phyloP scores from a whole-genome alignment of 2,888 invertebrate species.

The Euclidia mi region DNA sequence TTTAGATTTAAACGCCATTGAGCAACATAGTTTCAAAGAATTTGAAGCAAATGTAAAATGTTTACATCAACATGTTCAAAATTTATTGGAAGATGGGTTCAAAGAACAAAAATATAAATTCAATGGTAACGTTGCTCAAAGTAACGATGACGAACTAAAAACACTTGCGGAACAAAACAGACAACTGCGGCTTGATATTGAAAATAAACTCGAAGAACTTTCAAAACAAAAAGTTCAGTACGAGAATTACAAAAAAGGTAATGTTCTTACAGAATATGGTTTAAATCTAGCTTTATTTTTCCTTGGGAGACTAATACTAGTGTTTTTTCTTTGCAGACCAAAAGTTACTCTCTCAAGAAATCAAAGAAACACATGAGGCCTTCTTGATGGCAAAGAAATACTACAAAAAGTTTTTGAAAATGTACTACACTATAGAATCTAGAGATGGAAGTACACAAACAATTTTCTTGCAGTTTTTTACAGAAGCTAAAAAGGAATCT shows the following conservation, averaged over 20 bases:
- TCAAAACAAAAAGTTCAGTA: slow-evolving; percentile 70
- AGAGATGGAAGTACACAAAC: slow-evolving; percentile 66
- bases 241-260: slow-evolving; percentile 79
- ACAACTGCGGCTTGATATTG: slow-evolving; percentile 71
- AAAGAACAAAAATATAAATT: slow-evolving; percentile 56
- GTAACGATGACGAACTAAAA: slow-evolving; percentile 73
- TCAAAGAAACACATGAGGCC: slow-evolving; percentile 86
- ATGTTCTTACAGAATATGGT: too few relatives aligned
- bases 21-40: slow-evolving; percentile 53
- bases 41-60: slow-evolving; percentile 61
- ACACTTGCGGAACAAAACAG: slow-evolving; percentile 72
- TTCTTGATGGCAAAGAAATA: slow-evolving; percentile 84
- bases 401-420: slow-evolving; percentile 81
- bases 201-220: slow-evolving; percentile 68
- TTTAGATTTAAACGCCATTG: slow-evolving; percentile 55
- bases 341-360: slow-evolving; percentile 78
- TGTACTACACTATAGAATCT: slow-evolving; percentile 80
- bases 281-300: too few relatives aligned
- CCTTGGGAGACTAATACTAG: too few relatives aligned
- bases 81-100: slow-evolving; percentile 66
- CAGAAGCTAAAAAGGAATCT: slow-evolving; percentile 79
- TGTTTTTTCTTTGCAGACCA: slow-evolving; percentile 70
- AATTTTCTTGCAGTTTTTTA: slow-evolving; percentile 82
- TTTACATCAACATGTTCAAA: slow-evolving; percentile 58
- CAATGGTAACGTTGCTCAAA: slow-evolving; percentile 52